Base-by-base conservation (phyloP, 2,888 invertebrate genomes). In the Melinopterus prodromus region DNA sequence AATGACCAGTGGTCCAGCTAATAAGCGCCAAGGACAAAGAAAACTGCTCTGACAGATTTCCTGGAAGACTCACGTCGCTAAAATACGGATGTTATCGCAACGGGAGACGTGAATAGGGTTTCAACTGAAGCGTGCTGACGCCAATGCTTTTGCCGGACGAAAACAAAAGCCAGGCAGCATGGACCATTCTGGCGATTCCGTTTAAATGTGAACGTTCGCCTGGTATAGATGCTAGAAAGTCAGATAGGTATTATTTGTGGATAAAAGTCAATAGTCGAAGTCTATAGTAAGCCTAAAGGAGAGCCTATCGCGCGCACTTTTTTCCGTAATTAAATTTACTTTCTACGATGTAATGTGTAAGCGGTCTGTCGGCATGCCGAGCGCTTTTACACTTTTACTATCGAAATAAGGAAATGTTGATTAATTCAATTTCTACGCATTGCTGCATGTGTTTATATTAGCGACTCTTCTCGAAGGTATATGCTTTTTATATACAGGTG, bases 41-140 rank as follows among this genome's bases (percentile, higher is more conserved):
- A 53, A 12, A 53, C 7, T 53, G 53, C 53, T 53, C 2, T 53
- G 53, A 53, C 53, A 53, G 53, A 53, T 9, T 53, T 53, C 53
- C 53, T 9, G 53, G 53, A 53, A 53, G 53, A 53, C 53, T 53
- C 53, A 53, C 53, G 53, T 53, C 53, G 53, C 53, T 53, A 53
- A 53, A 53, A 53, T 53, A 53, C 53, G 53, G 53, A 53, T 53
- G 53, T 53, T 53, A 53, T 53, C 53, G 53, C 53, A 53, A 53
- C 12, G 53, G 53, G 53, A 53, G 53, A 53, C 53, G 53, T 53
- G 53, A 53, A 53, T 53, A 53, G 53, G 53, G 53, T 53, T 53
- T 53, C 53, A 9, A 53, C 53, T 53, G 53, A 53, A 53, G 53
- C 53, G 53, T 53, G 53, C 53, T 53, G 53, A 53, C 53, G 53